Conservation (phyloP, 1,140 invertebrate genomes). For the Chrysomallon squamiferum region DNA sequence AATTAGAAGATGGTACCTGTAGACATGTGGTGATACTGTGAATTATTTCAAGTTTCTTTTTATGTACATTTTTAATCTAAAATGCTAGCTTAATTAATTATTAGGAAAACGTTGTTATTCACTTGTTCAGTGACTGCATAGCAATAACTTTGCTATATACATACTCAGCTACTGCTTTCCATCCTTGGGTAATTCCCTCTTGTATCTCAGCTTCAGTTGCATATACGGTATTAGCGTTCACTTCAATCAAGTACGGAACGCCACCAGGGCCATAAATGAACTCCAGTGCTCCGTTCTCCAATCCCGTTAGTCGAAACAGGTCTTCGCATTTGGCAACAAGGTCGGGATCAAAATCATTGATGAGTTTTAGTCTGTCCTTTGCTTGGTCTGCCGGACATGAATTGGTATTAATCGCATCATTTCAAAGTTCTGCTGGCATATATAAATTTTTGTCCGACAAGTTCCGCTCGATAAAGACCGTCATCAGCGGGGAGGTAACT, state of each 20-base stretch:
- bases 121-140: not conserved
- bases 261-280: not conserved
- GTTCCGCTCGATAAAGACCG: not conserved
- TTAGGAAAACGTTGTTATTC: not conserved
- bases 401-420: not conserved
- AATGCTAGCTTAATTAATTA: not conserved
- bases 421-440: constrained; percentile 4
- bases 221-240: not conserved
- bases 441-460: constrained; percentile 1
- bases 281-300: not conserved
- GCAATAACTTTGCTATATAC: constrained; percentile 1
- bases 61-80: not conserved
- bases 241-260: not conserved
- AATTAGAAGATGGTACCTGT: not conserved
- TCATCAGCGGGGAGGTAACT: not conserved
- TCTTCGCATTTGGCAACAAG: not conserved
- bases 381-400: not conserved
- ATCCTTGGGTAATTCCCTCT: not conserved
- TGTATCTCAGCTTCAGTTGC: not conserved
- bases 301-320: not conserved
- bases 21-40: not conserved
- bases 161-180: not conserved
- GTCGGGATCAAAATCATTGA: not conserved
- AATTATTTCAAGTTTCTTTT: not conserved
- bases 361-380: not conserved